phyloP scores from a whole-genome alignment of 2,113 vertebrate genomes.

The Chamaea fasciata region DNA sequence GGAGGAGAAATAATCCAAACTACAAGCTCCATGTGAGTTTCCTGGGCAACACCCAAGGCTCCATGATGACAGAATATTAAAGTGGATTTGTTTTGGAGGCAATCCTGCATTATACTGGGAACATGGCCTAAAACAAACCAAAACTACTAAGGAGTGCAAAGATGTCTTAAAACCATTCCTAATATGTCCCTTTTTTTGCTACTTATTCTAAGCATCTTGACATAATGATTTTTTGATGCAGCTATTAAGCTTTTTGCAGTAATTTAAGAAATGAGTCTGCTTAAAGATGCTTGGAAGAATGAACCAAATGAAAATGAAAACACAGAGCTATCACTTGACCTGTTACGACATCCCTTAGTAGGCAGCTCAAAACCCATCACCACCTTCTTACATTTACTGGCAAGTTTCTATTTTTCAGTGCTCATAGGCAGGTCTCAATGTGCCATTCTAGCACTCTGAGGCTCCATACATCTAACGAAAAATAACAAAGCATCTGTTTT shows the following conservation, averaged over 20 bases:
- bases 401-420: neutral
- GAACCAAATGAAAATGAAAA: neutral
- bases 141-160: neutral
- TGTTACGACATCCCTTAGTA: fast-evolving
- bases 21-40: neutral
- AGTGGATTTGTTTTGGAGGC: neutral
- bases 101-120: neutral
- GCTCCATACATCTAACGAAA: fast-evolving
- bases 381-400: neutral
- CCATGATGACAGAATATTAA: neutral
- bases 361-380: fast-evolving
- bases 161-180: neutral
- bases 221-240: neutral
- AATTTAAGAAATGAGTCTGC: neutral
- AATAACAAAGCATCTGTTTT: neutral
- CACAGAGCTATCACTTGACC: neutral
- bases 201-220: neutral
- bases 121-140: neutral
- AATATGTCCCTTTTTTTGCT: neutral
- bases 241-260: neutral
- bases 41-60: neutral
- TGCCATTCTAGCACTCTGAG: neutral
- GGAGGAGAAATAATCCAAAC: neutral
- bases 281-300: neutral
- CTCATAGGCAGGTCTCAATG: fast-evolving